These are phyloP conservation scores for Hydropsyche tenuis DNA, from an alignment of 1,140 invertebrate genomes.

Conservation along the genomic window DNA sequence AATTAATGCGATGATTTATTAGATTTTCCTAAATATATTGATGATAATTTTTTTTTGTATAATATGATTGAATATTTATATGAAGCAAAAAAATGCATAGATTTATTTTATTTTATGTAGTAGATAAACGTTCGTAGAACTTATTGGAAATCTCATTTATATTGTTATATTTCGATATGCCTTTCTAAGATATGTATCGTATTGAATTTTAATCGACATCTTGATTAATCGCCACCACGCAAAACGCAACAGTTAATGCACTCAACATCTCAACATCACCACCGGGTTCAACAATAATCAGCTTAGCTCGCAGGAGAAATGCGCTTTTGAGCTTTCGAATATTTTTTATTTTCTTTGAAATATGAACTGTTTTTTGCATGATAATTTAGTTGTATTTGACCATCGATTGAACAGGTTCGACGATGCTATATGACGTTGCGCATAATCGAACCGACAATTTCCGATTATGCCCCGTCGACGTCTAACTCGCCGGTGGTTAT, in stretches of 20 bases:
- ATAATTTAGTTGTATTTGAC: background rate
- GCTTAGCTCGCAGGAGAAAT: background rate
- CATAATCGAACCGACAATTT: background rate
- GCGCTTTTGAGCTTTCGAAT: background rate
- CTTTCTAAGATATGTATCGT: slow-evolving; percentile 6
- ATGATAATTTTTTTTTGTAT: too few relatives aligned
- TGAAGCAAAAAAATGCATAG: too few relatives aligned
- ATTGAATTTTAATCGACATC: slow-evolving; percentile 4
- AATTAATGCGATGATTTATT: too few relatives aligned
- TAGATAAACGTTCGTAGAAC: too few relatives aligned
- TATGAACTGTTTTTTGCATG: too few relatives aligned
- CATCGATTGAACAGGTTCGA: slow-evolving; percentile 2
- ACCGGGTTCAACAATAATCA: background rate
- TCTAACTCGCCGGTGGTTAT: too few relatives aligned
- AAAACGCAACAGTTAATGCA: slow-evolving; percentile 10
- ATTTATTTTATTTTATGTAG: too few relatives aligned
- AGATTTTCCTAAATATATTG: too few relatives aligned
- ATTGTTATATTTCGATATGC: background rate
- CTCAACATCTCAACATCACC: background rate
- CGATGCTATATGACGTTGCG: background rate
- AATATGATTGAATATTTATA: too few relatives aligned
- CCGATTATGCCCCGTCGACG: slow-evolving; percentile 8
- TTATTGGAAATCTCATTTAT: too few relatives aligned
- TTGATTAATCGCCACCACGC: slow-evolving; percentile 5
- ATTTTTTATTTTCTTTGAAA: too few relatives aligned